phyloP scores from a whole-genome alignment of 2,888 invertebrate species.

The Leucania comma region DNA sequence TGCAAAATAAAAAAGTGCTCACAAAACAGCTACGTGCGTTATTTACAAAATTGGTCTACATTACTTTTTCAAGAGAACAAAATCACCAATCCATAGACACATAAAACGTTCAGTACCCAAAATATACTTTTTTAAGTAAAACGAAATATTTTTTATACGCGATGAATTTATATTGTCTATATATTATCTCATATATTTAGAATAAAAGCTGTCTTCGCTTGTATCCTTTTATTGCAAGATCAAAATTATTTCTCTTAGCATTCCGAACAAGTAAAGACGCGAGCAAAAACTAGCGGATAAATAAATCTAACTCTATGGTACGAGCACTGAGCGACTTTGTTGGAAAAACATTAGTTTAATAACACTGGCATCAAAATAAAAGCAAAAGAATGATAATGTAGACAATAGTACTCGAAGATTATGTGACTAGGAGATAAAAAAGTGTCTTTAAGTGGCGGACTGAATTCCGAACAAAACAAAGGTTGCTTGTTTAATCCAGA shows the following conservation, averaged over 20 bases:
- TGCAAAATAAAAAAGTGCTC: slow-evolving; percentile 33
- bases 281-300: slow-evolving; percentile 78
- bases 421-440: no score
- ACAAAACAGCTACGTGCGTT: slow-evolving; percentile 51
- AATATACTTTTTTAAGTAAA: slow-evolving; percentile 40
- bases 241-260: slow-evolving; percentile 79
- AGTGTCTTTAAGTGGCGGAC: no score
- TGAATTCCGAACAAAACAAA: no score
- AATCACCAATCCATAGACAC: slow-evolving; percentile 39
- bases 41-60: slow-evolving; percentile 48
- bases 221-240: slow-evolving; percentile 66
- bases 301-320: slow-evolving; percentile 71
- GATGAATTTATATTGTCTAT: slow-evolving; percentile 34
- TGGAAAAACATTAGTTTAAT: background rate
- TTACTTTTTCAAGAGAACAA: slow-evolving; percentile 32
- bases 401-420: no score
- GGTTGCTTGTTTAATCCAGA: no score
- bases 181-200: slow-evolving; percentile 55
- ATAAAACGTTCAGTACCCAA: slow-evolving; percentile 30
- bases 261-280: slow-evolving; percentile 78
- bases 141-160: slow-evolving; percentile 29
- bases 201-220: slow-evolving; percentile 49
- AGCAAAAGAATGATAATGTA: no score
- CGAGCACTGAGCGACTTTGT: slow-evolving; percentile 57
- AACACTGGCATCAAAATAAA: no score